Percentiles rank a stretch among this genome's conserved stretches.
Evolutionary conservation across 2,113 vertebrate species (phyloP).

Genomic region (Cricetomys ansorgei): DNA sequence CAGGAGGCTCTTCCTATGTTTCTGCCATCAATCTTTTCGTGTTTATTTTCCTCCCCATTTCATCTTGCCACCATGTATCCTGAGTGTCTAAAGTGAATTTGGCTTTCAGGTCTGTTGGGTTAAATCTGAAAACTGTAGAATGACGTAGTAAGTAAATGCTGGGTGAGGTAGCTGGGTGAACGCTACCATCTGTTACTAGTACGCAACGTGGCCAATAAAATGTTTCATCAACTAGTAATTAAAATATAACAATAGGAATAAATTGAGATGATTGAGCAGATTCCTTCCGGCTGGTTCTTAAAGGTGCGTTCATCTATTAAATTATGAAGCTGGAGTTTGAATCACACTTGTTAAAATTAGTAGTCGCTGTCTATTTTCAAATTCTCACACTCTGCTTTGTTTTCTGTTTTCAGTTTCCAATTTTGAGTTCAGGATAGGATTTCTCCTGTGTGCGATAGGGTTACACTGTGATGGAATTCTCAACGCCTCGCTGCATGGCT

Average conservation of each 20-base stretch:
- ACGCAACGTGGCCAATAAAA: background rate
- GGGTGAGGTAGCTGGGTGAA: background rate
- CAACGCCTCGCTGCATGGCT: slow-evolving; percentile 28
- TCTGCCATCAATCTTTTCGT: background rate
- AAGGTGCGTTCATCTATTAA: background rate
- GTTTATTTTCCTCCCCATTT: background rate
- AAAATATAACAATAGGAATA: slow-evolving; percentile 21
- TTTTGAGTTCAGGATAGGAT: background rate
- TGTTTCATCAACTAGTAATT: slow-evolving; percentile 24
- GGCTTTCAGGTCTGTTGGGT: background rate
- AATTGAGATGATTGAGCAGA: background rate
- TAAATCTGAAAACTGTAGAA: background rate
- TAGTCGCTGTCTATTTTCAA: background rate
- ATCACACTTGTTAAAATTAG: background rate
- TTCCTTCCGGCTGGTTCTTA: background rate
- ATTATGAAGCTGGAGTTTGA: slow-evolving; percentile 36
- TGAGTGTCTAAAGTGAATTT: background rate
- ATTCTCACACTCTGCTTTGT: background rate
- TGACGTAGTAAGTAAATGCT: background rate
- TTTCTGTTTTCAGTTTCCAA: background rate
- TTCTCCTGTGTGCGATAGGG: background rate
- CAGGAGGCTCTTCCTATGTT: background rate
- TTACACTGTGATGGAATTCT: slow-evolving; percentile 16
- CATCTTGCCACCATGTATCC: background rate
- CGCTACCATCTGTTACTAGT: background rate